A percentile compares a stretch with the other conserved stretches of the same genome.
These are phyloP conservation scores for Holacanthella duospinosa DNA, from an alignment of 2,888 invertebrate genomes.

Conservation along the genomic window DNA sequence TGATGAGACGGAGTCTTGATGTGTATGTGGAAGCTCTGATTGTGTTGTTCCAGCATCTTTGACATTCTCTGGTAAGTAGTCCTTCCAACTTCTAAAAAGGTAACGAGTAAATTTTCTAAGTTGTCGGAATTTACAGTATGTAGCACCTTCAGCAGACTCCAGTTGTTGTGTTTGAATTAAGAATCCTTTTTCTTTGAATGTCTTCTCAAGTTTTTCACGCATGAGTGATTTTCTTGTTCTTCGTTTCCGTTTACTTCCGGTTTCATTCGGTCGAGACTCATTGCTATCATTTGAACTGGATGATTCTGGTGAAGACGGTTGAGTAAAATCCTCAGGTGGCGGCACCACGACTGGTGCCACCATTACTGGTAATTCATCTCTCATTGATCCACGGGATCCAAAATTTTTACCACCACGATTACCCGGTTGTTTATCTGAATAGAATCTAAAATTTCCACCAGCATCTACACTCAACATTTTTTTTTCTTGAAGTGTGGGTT, in stretches of 20 bases:
- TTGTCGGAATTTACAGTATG: slow-evolving; percentile 85
- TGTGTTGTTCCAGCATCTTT: too few species aligned
- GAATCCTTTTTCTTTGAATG: slow-evolving; percentile 85
- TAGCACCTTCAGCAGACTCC: slow-evolving; percentile 84
- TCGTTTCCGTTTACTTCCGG: slow-evolving; percentile 46
- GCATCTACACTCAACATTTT: slow-evolving; percentile 84
- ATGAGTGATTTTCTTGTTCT: slow-evolving; percentile 73
- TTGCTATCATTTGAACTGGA: slow-evolving; percentile 1
- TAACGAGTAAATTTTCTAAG: slow-evolving; percentile 82
- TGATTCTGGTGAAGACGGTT: not conserved
- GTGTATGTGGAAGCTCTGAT: too few species aligned
- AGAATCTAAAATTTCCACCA: slow-evolving; percentile 76
- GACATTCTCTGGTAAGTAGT: slow-evolving; percentile 71
- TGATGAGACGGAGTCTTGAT: too few species aligned
- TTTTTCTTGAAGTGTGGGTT: slow-evolving; percentile 78
- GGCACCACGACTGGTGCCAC: not conserved
- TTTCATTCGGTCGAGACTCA: not conserved
- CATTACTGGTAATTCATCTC: not conserved
- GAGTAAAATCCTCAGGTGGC: not conserved
- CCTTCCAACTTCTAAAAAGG: slow-evolving; percentile 84
- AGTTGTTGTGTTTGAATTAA: slow-evolving; percentile 85
- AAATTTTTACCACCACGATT: not conserved
- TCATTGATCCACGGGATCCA: not conserved
- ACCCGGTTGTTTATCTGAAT: slow-evolving; percentile 40
- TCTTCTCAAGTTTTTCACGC: slow-evolving; percentile 77